A percentile compares a stretch with the other conserved stretches of the same genome.
phyloP scores from a whole-genome alignment of 2,888 invertebrate genomes.

The Pristionchus exspectatus region DNA sequence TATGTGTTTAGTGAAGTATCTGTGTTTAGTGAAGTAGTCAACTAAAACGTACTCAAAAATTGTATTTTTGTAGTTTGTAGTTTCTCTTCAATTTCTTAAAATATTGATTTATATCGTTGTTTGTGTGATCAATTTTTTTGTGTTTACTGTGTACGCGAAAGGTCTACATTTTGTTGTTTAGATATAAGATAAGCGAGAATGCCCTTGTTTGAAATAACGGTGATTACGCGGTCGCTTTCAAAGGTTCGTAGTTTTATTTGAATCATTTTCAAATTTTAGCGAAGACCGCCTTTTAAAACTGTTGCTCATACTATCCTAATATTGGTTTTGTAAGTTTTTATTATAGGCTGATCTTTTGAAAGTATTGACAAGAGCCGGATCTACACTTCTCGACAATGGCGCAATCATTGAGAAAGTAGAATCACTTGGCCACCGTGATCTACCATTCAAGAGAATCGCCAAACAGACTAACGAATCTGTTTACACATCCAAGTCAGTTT shows the following conservation, averaged over 20 bases:
- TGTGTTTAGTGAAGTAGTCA: too few relatives aligned
- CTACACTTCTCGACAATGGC: conserved; percentile 73
- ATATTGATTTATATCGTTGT: conserved; percentile 13
- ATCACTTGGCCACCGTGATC: conserved; percentile 75
- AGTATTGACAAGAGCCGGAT: conserved; percentile 71
- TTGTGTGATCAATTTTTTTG: background rate
- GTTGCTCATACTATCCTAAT: background rate
- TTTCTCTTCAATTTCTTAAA: background rate
- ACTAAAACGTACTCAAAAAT: background rate
- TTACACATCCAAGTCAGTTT: conserved; percentile 72
- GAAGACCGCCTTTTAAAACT: background rate
- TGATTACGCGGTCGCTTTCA: conserved; percentile 72
- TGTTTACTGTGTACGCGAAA: background rate
- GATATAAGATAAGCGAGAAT: conserved; percentile 56
- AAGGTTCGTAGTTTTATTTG: conserved; percentile 65
- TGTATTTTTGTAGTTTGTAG: background rate
- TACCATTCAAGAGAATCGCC: conserved; percentile 70
- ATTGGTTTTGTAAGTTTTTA: background rate
- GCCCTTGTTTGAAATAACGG: conserved; percentile 76
- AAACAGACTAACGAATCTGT: conserved; percentile 75
- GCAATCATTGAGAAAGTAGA: conserved; percentile 75
- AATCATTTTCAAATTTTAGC: background rate
- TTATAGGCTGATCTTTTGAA: conserved; percentile 73
- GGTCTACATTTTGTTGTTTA: background rate
- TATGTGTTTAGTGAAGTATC: too few relatives aligned